Percentiles rank a stretch among this genome's conserved stretches.
These are phyloP conservation scores for Phenganax stokvisi DNA, from an alignment of 92 coral and sea anemone species.

Conservation along the genomic window DNA sequence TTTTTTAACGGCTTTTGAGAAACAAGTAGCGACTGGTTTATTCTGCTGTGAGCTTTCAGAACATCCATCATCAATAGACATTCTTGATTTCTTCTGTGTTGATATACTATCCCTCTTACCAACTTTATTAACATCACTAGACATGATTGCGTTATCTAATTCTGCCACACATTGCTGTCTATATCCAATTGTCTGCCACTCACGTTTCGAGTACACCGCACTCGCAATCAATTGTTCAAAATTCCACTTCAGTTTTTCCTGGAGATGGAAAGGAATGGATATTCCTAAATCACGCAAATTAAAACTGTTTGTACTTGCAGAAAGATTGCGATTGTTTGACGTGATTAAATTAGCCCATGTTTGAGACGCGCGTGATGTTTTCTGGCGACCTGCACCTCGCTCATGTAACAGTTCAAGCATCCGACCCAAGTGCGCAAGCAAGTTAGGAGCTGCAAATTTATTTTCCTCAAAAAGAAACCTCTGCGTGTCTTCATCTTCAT, in stretches of 20 bases:
- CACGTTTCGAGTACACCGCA: constrained; percentile 73
- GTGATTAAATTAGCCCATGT: constrained; percentile 28
- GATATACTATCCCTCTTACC: not conserved
- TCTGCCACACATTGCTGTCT: constrained; percentile 46
- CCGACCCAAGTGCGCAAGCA: constrained; percentile 82
- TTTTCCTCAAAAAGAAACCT: constrained; percentile 91
- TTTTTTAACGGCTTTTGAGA: not conserved
- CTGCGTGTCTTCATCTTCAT: constrained; percentile 95
- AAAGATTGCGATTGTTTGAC: constrained; percentile 33
- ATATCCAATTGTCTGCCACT: constrained; percentile 93
- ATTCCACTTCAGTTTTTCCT: constrained; percentile 61
- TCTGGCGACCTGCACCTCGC: constrained; percentile 48
- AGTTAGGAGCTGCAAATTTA: constrained; percentile 93
- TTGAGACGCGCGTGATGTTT: not conserved
- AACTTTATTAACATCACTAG: too few relatives aligned
- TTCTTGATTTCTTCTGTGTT: not conserved
- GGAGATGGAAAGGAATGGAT: constrained; percentile 71
- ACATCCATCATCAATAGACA: not conserved
- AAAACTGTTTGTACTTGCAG: not conserved
- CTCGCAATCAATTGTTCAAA: constrained; percentile 73
- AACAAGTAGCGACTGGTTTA: not conserved
- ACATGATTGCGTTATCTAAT: too few relatives aligned
- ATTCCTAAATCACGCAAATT: constrained; percentile 49
- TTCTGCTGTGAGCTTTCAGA: not conserved
- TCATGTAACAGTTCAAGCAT: constrained; percentile 75